Base-by-base conservation (phyloP, 2,113 vertebrate species). In the Indicator indicator region DNA sequence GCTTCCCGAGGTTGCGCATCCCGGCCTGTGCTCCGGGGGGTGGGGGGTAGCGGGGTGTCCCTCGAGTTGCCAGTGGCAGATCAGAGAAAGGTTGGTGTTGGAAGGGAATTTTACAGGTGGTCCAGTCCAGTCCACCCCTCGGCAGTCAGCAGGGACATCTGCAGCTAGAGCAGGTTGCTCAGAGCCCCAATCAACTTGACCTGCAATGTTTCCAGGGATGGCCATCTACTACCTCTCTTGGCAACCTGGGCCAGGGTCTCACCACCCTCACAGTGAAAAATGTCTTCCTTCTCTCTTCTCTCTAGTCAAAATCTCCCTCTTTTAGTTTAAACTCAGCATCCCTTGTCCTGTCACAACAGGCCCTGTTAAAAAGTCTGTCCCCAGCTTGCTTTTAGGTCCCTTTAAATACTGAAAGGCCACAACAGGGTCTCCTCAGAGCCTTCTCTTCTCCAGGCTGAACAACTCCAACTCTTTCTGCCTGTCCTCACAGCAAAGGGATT, bases 11-110 rank as follows among this genome's bases (percentile, higher is more conserved):
- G 54, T 59, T 11, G 6, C 2, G 1, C 65, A 20, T 46, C 52
- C 40, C 46, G 2, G 5, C 40, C 38, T 0, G 3, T 20, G 7
- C 18, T 3, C 0, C 3, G 26, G 15, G 5, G 21, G 3, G 6
- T 2, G 18, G 36, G 36, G 36, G 36, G 36, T 36, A 36, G 36
- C 7, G 36, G 21, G 3, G 6, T 2, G 18, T 44, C n/a, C n/a
- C 68, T 6, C 1, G 7, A 32, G 38, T 52, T 60, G 30, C 64
- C 28, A 11, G 65, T 15, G 9, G 30, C 62, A 38, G 60, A 36
- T 36, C 60, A 24, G 7, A 38, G 60, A 16, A 24, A 26, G 33
- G 36, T 38, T 38, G 27, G 15, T 9, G 23, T 27, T 26, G 24
- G 36, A 63, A 63, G 60, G 33, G 10, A 64, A 10, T 24, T 40